Conservation (phyloP, 2,113 vertebrate genomes). For the Microtus richardsoni region DNA sequence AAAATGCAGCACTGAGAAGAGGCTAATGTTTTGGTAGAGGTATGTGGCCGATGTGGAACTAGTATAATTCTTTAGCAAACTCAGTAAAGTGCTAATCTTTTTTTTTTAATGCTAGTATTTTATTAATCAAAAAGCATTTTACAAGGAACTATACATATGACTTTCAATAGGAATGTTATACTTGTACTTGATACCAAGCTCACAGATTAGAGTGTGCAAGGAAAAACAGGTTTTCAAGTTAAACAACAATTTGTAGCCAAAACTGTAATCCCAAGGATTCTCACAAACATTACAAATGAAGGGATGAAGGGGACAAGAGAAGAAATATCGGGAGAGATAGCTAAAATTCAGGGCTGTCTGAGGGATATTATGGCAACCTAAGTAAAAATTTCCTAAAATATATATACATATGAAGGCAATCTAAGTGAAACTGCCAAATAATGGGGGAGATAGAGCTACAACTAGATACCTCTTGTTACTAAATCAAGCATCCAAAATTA, state of each 20-base stretch:
- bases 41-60: not conserved
- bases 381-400: not conserved
- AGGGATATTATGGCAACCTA: not conserved
- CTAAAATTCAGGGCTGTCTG: not conserved
- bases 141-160: not conserved
- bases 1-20: conserved; percentile 5
- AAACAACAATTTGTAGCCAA: conserved; percentile 89
- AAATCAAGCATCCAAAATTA: not conserved
- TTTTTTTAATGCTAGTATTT: not conserved
- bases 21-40: not conserved
- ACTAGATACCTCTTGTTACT: not conserved
- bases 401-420: not conserved
- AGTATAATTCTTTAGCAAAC: not conserved
- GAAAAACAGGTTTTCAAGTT: too few relatives aligned
- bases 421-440: not conserved
- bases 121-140: too few relatives aligned
- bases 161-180: too few relatives aligned
- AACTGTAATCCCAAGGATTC: conserved; percentile 91
- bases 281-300: conserved; percentile 75
- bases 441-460: not conserved
- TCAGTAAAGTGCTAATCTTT: not conserved
- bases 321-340: not conserved
- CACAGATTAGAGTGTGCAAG: too few relatives aligned
- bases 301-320: not conserved
- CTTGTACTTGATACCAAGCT: too few relatives aligned